These are phyloP conservation scores for Lithosia quadra DNA, from an alignment of 2,888 invertebrate genomes.

Conservation along the genomic window DNA sequence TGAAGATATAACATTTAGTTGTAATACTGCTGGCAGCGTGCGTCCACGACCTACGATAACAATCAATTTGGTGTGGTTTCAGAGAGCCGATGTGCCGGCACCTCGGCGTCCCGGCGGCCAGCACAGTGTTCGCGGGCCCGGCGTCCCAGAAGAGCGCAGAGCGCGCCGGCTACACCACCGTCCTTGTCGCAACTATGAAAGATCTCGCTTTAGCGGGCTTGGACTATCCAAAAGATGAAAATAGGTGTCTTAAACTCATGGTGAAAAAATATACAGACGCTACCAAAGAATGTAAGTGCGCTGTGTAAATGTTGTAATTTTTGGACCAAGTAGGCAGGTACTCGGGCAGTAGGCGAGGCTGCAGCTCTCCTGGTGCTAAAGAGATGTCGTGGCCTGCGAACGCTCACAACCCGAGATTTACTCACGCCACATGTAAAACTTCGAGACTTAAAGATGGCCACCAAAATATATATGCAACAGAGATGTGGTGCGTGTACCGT, in stretches of 20 bases:
- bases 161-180: constrained; percentile 62
- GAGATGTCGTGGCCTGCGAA: no score
- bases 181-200: constrained; percentile 52
- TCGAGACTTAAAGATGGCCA: no score
- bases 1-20: no score
- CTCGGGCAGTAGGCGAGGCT: no score
- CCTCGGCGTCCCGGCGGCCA: constrained; percentile 65
- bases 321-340: no score
- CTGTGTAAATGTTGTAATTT: no score
- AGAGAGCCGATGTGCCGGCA: constrained; percentile 64
- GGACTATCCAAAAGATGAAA: constrained; percentile 64
- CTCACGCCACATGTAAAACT: no score
- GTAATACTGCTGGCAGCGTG: neutral
- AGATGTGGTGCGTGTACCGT: no score
- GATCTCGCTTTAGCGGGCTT: constrained; percentile 68
- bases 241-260: constrained; percentile 67
- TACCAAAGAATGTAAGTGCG: neutral
- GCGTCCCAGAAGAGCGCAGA: constrained; percentile 70
- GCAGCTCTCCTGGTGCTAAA: no score
- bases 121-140: constrained; percentile 71
- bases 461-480: no score
- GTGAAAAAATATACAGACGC: constrained; percentile 68
- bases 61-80: constrained; percentile 28
- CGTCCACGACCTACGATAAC: neutral
- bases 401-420: no score